Percentiles rank a stretch among this genome's conserved stretches.
phyloP scores from a whole-genome alignment of 1,140 invertebrate genomes.

The Eriosoma lanigerum region DNA sequence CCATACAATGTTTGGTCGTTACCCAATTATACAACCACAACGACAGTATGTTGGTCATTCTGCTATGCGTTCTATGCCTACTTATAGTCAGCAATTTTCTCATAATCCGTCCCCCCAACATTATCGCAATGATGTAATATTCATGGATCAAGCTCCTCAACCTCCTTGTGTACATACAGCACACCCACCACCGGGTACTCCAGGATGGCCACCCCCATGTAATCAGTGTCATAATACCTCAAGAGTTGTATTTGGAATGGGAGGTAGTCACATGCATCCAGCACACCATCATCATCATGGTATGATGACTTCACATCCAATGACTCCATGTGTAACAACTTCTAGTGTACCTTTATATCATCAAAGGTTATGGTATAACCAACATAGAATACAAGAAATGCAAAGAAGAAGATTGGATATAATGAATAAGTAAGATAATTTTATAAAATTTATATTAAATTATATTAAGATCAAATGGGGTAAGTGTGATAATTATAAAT shows the following conservation, averaged over 20 bases:
- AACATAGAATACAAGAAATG: constrained; percentile 72
- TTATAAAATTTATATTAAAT: not conserved
- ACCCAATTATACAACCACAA: constrained; percentile 54
- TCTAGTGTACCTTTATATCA: constrained; percentile 62
- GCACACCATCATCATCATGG: constrained; percentile 38
- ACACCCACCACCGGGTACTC: constrained; percentile 52
- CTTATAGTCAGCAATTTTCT: constrained; percentile 54
- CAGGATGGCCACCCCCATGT: constrained; percentile 44
- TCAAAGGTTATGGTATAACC: constrained; percentile 71
- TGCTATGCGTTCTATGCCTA: constrained; percentile 49
- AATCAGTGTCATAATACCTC: constrained; percentile 50
- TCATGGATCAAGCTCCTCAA: constrained; percentile 44
- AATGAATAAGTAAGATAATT: constrained; percentile 58
- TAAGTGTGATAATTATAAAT: too few species aligned
- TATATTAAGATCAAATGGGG: too few species aligned
- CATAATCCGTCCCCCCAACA: constrained; percentile 52
- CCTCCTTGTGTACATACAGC: constrained; percentile 55
- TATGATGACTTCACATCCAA: constrained; percentile 50
- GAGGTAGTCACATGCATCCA: constrained; percentile 34
- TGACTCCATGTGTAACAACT: constrained; percentile 65
- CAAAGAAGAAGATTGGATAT: constrained; percentile 65
- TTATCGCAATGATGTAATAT: constrained; percentile 45
- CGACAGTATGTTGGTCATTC: constrained; percentile 44
- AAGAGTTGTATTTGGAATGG: constrained; percentile 54
- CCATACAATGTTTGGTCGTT: constrained; percentile 34